Percentiles rank a stretch among this genome's conserved stretches.
Evolutionary conservation across 2,113 vertebrate genomes (phyloP).

Genomic region (Anarhynchus alexandrinus): DNA sequence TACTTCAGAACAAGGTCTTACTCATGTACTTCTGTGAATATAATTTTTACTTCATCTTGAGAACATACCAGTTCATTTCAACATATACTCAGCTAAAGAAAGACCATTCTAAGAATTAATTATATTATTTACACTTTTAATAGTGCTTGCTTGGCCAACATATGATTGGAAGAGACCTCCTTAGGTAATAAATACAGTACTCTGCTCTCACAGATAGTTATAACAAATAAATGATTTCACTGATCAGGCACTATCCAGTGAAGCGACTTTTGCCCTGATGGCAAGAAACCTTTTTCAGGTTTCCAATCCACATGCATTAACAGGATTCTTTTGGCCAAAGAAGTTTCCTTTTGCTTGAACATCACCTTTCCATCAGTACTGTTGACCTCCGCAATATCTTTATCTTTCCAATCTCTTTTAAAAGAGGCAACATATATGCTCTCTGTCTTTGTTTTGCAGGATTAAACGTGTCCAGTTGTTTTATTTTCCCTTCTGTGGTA

Average conservation of each 20-base stretch:
- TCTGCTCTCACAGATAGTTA: neutral
- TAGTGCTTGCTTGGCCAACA: neutral
- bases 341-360: neutral
- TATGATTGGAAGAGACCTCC: neutral
- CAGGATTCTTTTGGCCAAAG: neutral
- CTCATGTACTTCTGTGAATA: neutral
- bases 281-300: neutral
- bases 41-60: neutral
- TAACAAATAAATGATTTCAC: neutral
- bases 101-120: neutral
- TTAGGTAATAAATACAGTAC: neutral
- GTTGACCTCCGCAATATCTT: neutral
- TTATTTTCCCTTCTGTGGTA: neutral
- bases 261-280: neutral
- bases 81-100: neutral
- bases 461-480: slow-evolving; percentile 16
- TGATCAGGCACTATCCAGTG: neutral
- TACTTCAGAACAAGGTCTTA: neutral
- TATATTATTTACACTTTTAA: neutral
- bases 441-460: neutral
- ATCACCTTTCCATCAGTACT: neutral
- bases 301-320: neutral
- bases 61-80: neutral
- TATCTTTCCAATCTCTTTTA: neutral
- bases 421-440: neutral